Percentiles rank a stretch among this genome's conserved stretches.
Conservation (phyloP, 2,113 vertebrate genomes). For the Colius striatus region DNA sequence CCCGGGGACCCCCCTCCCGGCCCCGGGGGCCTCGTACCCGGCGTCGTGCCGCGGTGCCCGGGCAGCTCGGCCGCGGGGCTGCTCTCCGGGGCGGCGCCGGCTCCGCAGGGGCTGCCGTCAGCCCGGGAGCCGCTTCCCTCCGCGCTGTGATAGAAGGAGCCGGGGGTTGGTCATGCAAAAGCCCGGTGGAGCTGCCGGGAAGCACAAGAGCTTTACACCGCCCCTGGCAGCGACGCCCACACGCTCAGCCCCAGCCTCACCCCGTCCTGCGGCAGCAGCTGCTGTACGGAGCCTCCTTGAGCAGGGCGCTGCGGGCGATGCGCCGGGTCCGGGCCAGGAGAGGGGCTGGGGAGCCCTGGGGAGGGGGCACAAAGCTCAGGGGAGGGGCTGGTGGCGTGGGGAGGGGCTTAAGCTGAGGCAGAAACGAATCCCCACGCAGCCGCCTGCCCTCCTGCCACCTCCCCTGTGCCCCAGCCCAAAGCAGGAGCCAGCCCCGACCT, state of each 20-base stretch:
- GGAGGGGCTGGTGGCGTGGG: accelerated
- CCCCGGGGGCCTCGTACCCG: neutral
- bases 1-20: accelerated
- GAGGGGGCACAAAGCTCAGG: neutral
- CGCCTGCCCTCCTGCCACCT: too few relatives aligned
- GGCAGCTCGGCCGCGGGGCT: neutral
- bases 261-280: conserved; percentile 85
- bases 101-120: too few relatives aligned
- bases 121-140: neutral
- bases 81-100: accelerated
- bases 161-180: accelerated
- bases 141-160: neutral
- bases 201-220: too few relatives aligned
- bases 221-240: too few relatives aligned
- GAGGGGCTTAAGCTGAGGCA: too few relatives aligned
- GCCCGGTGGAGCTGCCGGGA: accelerated
- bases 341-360: conserved; percentile 77
- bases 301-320: conserved; percentile 84
- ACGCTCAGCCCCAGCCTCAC: conserved; percentile 47
- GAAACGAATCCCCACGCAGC: too few relatives aligned
- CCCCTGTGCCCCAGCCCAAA: too few relatives aligned
- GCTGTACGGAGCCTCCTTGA: conserved; percentile 85
- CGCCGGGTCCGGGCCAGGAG: conserved; percentile 82
- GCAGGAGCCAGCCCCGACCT: too few relatives aligned
- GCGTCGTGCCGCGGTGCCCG: accelerated